Base-by-base conservation (phyloP, 2,888 invertebrate species). In the Tenthredo livida region DNA sequence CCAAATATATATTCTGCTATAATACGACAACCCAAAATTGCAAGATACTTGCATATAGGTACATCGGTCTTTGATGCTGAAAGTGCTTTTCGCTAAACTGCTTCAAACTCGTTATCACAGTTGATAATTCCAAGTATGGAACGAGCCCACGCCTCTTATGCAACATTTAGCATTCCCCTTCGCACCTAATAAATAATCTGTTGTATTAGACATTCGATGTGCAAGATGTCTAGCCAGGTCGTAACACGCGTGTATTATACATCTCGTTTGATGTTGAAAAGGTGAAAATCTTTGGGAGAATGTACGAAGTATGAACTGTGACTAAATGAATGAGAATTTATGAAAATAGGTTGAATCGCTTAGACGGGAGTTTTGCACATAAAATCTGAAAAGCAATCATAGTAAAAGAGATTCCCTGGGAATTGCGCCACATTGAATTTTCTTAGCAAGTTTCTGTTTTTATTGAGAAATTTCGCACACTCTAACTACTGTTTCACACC, bases 311-410 rank as follows among this genome's bases (percentile, higher is more conserved):
- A 58, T 47, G 54, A 78, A 61, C 37, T 80, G 80, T 80, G 15
- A 33, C 80, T 58, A 80, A 40, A 80, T 25, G 40, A 40, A 17
- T 33, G 5, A 61, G 40, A 61, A 61, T 80, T 80, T 80, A 80
- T 80, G 80, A 80, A 80, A 80, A 80, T 61, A 40, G 80, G 61
- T 80, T 61, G 21, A 61, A 61, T 37, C 43, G n/a, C 7, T 17
- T 7, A 50, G 21, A 61, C 25, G 50, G 21, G 17, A 40, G 50
- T 9, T 12, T 12, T n/a, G 54, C 17, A 37, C 25, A 12, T 61
- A 61, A 61, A 80, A 25, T 80, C 21, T 77, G 17, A 12, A 47
- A 77, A n/a, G 29, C 15, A 33, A 50, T 29, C 33, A 54, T 50
- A 29, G 7, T n/a, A n/a, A 3, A 10, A 33, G 50, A 33, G 50